Conservation (phyloP, 2,888 invertebrate genomes). For the Leptopilina syphax region DNA sequence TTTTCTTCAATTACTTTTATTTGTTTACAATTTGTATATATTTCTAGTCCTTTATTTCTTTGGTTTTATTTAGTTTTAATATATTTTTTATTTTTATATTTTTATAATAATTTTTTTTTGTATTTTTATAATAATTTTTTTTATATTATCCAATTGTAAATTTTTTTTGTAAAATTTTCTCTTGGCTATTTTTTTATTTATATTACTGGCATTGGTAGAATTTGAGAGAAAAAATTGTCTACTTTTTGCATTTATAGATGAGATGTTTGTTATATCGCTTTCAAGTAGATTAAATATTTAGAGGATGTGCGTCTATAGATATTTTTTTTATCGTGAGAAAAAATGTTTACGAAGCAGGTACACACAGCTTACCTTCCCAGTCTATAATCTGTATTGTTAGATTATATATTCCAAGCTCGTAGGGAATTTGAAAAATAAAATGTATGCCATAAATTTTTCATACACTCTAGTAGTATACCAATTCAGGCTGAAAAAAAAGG, state of each 20-base stretch:
- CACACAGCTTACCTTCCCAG: constrained; percentile 3
- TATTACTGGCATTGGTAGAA: too few relatives aligned
- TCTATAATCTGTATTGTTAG: constrained; percentile 35
- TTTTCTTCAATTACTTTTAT: too few relatives aligned
- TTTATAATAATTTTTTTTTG: too few relatives aligned
- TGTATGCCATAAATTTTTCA: constrained; percentile 30
- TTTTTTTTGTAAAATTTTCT: too few relatives aligned
- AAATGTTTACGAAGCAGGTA: constrained; percentile 25
- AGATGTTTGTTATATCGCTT: neutral
- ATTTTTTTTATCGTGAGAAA: constrained; percentile 17
- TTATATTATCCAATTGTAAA: too few relatives aligned
- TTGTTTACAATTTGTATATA: too few relatives aligned
- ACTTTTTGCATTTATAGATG: neutral
- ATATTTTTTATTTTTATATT: too few relatives aligned
- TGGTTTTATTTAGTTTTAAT: too few relatives aligned
- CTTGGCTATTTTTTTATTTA: too few relatives aligned
- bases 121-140: too few relatives aligned
- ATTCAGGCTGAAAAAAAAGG: constrained; percentile 2
- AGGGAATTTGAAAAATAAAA: constrained; percentile 33
- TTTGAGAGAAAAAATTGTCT: too few relatives aligned
- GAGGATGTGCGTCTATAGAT: neutral
- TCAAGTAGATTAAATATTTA: constrained; percentile 23
- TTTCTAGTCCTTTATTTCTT: too few relatives aligned
- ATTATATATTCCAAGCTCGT: constrained; percentile 28
- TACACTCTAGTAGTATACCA: constrained; percentile 11